Evolutionary conservation across 1,140 invertebrate species (phyloP), one percentile per base, ranked within the genome.

Genomic region (Stenopsyche tienmushanensis): DNA sequence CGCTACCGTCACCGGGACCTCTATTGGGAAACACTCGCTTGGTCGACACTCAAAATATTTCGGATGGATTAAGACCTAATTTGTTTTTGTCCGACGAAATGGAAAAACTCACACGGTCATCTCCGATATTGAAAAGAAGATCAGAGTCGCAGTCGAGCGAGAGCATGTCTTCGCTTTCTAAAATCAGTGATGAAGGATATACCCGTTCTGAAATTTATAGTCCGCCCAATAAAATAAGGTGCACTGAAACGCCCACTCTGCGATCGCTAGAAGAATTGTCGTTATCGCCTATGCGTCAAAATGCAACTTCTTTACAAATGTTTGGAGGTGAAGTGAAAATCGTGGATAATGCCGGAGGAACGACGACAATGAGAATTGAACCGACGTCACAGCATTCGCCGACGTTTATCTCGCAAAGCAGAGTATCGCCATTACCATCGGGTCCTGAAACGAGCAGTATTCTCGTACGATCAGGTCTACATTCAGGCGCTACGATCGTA

Each of bases 291-390:
- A 75, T 79, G 70, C 76, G 77, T 67, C 76, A 78, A 70, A 80
- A 77, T 72, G 74, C 78, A 34, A 83, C 84, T 47, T 84, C 85
- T 0, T 73, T 89, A 9, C 88, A 90, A 74, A 84, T 91, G 81
- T 91, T 90, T 76, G 89, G 89, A 1, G 89, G 89, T 1, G 86
- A 91, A 79, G 89, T 91, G 0, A 85, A 88, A 73, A 90, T 91
- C 60, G 76, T 87, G 18, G 85, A 87, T 66, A 82, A 83, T 62
- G 80, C 81, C 23, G 85, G 86, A 5, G 86, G 88, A 65, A 85
- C 84, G 0, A 89, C 87, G 47, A 89, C 87, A 1, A 83, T 90
- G 77, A 83, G 86, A 49, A 90, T 90, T 67, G 88, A 90, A 71
- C 83, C 84, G 1, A 80, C 77, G 76, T 73, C 80, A 68, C 79